phyloP scores from a whole-genome alignment of 2,113 vertebrate species.

The Cichladusa arquata region DNA sequence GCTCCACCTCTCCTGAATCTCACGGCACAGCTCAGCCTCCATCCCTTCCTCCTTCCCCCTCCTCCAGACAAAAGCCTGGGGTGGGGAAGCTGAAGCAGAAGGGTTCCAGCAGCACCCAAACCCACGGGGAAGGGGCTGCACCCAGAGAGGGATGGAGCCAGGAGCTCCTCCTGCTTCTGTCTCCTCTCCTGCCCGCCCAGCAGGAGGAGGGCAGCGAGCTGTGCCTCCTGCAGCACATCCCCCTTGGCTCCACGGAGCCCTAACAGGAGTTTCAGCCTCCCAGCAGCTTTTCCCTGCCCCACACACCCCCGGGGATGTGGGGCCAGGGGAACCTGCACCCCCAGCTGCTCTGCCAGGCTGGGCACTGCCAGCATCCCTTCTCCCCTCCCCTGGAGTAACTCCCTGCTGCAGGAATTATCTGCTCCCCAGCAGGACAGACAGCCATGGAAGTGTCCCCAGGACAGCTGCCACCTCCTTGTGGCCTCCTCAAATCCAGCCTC shows the following conservation, averaged over 20 bases:
- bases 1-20: not conserved
- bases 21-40: not conserved
- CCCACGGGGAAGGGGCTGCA: not conserved
- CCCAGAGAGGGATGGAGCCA: not conserved
- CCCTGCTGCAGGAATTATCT: accelerated
- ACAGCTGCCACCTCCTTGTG: not conserved
- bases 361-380: not conserved
- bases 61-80: not conserved
- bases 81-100: not conserved
- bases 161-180: not conserved
- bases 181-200: not conserved
- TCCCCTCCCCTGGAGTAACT: not conserved
- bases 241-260: not conserved
- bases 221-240: not conserved
- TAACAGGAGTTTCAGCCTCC: not conserved
- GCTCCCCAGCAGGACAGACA: accelerated
- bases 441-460: not conserved
- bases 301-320: accelerated
- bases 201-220: not conserved
- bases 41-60: not conserved
- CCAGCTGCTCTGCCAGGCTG: not conserved
- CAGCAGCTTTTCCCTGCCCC: not conserved
- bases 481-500: not conserved
- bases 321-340: not conserved
- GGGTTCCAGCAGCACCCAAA: not conserved